Conservation (phyloP, 2,888 invertebrate species). For the Pristionchus fissidentatus region DNA sequence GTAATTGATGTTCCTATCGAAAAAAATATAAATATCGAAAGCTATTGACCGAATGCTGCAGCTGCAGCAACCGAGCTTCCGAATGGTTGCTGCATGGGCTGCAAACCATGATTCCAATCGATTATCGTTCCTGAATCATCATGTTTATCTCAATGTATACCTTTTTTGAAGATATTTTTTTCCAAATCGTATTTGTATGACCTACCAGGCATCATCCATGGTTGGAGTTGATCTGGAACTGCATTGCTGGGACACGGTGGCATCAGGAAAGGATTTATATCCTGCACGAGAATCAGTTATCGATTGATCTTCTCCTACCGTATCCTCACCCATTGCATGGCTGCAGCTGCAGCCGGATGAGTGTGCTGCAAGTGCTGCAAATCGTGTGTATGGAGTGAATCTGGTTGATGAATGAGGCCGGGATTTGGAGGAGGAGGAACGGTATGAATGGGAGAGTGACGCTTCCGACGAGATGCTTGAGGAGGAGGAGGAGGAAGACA, state of each 20-base stretch:
- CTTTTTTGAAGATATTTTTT: too few relatives aligned
- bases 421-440: not conserved
- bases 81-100: slow-evolving; percentile 10
- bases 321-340: not conserved
- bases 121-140: not conserved
- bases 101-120: too few relatives aligned
- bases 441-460: not conserved
- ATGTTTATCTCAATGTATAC: too few relatives aligned
- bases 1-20: too few relatives aligned
- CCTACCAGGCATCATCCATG: slow-evolving; percentile 11
- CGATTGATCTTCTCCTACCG: not conserved
- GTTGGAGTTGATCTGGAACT: not conserved
- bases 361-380: slow-evolving; percentile 25
- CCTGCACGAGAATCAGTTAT: not conserved
- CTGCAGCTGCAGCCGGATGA: not conserved
- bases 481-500: not conserved
- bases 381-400: not conserved
- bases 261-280: slow-evolving; percentile 30
- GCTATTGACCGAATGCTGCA: slow-evolving; percentile 2
- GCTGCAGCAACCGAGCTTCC: not conserved
- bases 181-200: too few relatives aligned
- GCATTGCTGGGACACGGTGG: not conserved
- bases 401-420: not conserved
- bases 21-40: not conserved
- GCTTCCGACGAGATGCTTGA: not conserved